phyloP scores from a whole-genome alignment of 92 coral and sea anemone species.

The Zoanthus sansibaricus region DNA sequence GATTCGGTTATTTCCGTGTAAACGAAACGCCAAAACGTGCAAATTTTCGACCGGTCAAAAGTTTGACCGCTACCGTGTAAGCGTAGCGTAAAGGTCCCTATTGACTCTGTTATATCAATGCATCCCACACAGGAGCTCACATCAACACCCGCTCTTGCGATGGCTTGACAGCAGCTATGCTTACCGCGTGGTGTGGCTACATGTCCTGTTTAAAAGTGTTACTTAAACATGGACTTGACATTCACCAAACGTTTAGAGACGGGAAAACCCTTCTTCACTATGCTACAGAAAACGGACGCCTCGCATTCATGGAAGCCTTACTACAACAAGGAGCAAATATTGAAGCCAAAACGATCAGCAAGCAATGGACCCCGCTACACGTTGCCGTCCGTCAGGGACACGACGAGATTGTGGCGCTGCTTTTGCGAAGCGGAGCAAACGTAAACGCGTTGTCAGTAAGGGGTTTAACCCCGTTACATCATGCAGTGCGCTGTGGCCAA shows the following conservation, averaged over 20 bases:
- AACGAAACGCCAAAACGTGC: no score
- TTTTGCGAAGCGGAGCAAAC: constrained; percentile 71
- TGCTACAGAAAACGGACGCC: constrained; percentile 69
- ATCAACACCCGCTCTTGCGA: constrained; percentile 74
- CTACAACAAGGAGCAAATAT: constrained; percentile 65
- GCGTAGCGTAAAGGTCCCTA: no score
- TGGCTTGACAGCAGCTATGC: constrained; percentile 71
- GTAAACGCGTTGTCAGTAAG: constrained; percentile 66
- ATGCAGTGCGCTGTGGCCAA: constrained; percentile 80
- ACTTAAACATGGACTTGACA: constrained; percentile 66
- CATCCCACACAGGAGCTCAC: constrained; percentile 66
- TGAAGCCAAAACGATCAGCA: constrained; percentile 67
- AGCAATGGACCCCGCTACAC: constrained; percentile 76
- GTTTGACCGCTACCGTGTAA: no score
- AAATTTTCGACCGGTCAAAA: no score
- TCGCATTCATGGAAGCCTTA: constrained; percentile 59
- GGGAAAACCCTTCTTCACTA: constrained; percentile 67
- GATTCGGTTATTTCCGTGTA: no score
- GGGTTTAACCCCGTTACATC: constrained; percentile 75
- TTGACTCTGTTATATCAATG: no score
- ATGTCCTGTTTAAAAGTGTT: constrained; percentile 68
- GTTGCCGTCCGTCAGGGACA: constrained; percentile 72
- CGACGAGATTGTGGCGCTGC: constrained; percentile 50
- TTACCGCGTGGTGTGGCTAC: constrained; percentile 69
- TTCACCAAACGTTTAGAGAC: constrained; percentile 72